Evolutionary conservation across 2,797 vertebrate genomes (phyloP), one percentile per base, ranked within the genome.

Genomic region (Premnoplex brunnescens): DNA sequence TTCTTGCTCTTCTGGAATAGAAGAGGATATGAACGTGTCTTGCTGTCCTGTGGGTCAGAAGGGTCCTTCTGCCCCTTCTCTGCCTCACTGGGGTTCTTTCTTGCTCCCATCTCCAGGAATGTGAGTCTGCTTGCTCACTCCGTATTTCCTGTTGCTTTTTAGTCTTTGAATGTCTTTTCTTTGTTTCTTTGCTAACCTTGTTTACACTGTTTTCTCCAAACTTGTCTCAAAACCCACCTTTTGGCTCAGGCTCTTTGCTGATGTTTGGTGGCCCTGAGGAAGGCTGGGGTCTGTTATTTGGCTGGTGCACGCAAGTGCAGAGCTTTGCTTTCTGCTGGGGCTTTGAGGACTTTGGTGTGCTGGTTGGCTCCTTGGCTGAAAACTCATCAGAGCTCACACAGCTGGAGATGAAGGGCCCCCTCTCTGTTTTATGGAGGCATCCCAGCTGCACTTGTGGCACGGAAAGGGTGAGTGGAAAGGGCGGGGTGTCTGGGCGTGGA

Each of bases 361-460:
- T 15, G 51, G 19, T 22, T 73, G 81, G 27, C 30, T 91, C 10
- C 24, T 54, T 49, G 48, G 14, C 39, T 71, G 49, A 22, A n/a
- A 59, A 12, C 16, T 37, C 8, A 1, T 30, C 36, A 30, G 56
- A 37, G 24, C 12, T 54, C 11, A 19, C 26, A 2, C 26, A 3
- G 43, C 64, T 24, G 36, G 17, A 14, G 12, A 1, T 15, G 18
- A 76, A 52, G 49, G 21, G 59, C 23, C 39, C 21, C 7, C 4
- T 16, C 0, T 2, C 54, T 67, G 0, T 10, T 34, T 12, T 9
- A 12, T n/a, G 34, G 72, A 43, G 14, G 37, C 34, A 64, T 78
- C 18, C 39, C 2, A 3, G 26, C 21, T 32, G 27, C 2, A 2
- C 26, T 52, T 7, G 1, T 24, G 6, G 14, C 4, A 2, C 83